Conservation (phyloP, 2,797 vertebrate species). For the Tragelaphus oryx region DNA sequence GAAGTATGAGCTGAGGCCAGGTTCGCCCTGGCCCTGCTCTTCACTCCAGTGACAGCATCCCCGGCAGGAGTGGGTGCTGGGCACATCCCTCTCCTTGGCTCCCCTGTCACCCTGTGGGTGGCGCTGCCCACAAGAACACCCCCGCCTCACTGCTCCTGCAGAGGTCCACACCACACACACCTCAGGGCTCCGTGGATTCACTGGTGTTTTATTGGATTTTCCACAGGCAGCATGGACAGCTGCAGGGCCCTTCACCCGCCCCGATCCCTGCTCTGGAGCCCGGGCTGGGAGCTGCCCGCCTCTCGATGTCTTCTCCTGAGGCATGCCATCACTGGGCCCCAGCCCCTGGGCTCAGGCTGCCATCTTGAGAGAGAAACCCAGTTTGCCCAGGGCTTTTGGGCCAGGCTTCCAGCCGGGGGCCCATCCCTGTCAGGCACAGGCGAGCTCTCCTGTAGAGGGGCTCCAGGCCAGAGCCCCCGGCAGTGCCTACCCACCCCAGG, state of each 20-base stretch:
- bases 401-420: neutral
- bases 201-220: slow-evolving; percentile 50
- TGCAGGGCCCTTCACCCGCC: rapidly evolving
- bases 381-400: neutral
- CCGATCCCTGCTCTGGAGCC: neutral
- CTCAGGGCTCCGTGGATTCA: neutral
- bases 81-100: neutral
- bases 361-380: neutral
- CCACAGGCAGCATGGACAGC: neutral
- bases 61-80: neutral
- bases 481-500: neutral
- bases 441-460: neutral
- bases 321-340: neutral
- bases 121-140: neutral
- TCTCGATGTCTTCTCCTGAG: neutral
- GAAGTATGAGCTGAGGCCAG: rapidly evolving
- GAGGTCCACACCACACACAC: neutral
- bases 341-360: neutral
- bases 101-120: no score
- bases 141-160: neutral
- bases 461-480: neutral
- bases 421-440: neutral
- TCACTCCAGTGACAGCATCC: rapidly evolving
- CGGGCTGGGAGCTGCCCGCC: neutral
- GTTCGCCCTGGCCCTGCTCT: neutral